Evolutionary conservation across 2,888 invertebrate genomes (phyloP), one percentile per base, ranked within the genome.

Genomic region (Azorinus chamasolen): DNA sequence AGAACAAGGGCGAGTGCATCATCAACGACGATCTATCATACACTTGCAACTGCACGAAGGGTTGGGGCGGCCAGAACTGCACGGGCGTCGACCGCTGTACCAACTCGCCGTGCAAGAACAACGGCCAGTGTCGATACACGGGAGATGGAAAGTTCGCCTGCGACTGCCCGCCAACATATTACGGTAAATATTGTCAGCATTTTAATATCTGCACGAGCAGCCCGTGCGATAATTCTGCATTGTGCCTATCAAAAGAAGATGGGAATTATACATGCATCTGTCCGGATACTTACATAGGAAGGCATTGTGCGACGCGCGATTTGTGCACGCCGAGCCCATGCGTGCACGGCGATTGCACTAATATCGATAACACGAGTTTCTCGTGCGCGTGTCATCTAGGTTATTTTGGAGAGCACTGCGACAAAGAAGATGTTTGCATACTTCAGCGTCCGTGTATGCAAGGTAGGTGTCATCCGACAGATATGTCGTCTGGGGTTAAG

Each of bases 11-110:
- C 0, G 68, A 70, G 24, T 89, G 89, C 64, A 48, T 77, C 25
- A 77, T 80, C 32, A 72, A 82, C 27, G 53, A 68, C 10, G 83
- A 83, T 51, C 61, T 83, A 24, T 72, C 81, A 8, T 87, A 87
- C 72, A 79, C 75, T 53, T 88, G 88, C 48, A 72, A 83, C 48
- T 88, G 89, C 53, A 55, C 72, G 0, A 8, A 32, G 5, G 89
- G 87, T 8, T 89, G 87, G 86, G 72, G 69, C 10, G 89, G 90
- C 5, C 64, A 70, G 4, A 86, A 87, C 65, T 90, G 90, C 39
- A 84, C 87, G 14, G 83, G 72, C 48, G 69, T 72, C 25, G 83
- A 90, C 65, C 64, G 79, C 8, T 90, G 90, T 48, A 46, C 62
- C 8, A 65, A 63, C 2, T 43, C 68, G 14, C 85, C 85, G 14